Conservation (phyloP, 92 coral and sea anemone species). For the Galaxea fascicularis region DNA sequence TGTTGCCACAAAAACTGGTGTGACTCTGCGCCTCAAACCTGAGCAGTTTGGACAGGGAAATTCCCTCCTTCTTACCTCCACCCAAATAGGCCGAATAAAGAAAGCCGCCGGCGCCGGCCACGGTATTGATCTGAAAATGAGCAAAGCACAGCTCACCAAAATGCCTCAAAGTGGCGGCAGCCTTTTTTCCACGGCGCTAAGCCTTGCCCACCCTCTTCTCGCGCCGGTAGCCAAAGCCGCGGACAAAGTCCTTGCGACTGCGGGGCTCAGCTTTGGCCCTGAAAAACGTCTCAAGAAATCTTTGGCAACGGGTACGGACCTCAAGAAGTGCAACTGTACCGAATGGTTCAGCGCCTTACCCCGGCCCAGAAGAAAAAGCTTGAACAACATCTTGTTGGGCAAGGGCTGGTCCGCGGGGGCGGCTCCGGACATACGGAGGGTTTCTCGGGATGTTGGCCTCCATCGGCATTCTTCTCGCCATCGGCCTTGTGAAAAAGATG, state of each 20-base stretch:
- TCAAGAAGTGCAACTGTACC: background rate
- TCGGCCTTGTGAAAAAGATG: no score
- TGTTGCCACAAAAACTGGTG: background rate
- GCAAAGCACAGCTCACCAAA: background rate
- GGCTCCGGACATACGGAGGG: no score
- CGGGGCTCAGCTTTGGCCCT: background rate
- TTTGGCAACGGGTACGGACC: background rate
- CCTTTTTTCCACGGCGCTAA: background rate
- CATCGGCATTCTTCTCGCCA: no score
- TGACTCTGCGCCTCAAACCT: background rate
- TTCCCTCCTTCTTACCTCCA: background rate
- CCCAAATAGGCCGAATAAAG: background rate
- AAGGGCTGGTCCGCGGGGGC: background rate
- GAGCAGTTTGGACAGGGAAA: background rate
- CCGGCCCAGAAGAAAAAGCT: background rate
- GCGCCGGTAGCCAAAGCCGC: background rate
- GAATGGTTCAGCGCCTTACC: background rate
- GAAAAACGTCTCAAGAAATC: background rate
- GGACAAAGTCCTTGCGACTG: background rate
- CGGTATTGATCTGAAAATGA: background rate
- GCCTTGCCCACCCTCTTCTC: background rate
- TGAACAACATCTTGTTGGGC: background rate
- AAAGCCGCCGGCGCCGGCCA: background rate
- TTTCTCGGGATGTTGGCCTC: no score
- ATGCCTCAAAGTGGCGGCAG: background rate